Conservation (phyloP, 2,797 vertebrate genomes). For the Diglossa cyanea region DNA sequence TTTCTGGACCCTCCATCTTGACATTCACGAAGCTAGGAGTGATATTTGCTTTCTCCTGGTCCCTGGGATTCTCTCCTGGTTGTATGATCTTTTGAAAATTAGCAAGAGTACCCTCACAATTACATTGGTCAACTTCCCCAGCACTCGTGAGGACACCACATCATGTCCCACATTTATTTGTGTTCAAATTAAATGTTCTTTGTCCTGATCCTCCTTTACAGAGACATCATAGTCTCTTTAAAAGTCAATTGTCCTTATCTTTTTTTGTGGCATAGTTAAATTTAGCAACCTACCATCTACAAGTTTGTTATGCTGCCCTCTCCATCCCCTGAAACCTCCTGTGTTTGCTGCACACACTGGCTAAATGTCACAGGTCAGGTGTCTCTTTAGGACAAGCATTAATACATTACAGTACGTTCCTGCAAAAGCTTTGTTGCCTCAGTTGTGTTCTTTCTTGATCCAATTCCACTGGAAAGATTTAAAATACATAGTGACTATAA, state of each 20-base stretch:
- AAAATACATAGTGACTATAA: neutral
- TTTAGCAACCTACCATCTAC: neutral
- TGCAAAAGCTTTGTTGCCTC: neutral
- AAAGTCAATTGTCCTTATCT: neutral
- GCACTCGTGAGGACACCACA: rapidly evolving
- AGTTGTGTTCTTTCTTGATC: neutral
- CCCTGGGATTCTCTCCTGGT: neutral
- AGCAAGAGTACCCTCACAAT: neutral
- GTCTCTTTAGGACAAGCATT: neutral
- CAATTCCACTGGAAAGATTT: neutral
- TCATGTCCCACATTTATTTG: neutral
- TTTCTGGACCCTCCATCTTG: neutral
- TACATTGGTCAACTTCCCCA: neutral
- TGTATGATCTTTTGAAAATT: neutral
- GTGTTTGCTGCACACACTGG: neutral
- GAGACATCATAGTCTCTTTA: neutral
- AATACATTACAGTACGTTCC: neutral
- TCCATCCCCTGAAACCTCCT: neutral
- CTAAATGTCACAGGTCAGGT: neutral
- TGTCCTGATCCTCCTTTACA: neutral
- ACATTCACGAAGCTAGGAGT: neutral
- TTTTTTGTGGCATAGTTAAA: neutral
- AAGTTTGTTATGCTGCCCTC: neutral
- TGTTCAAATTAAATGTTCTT: neutral
- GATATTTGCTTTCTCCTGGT: neutral